phyloP scores from a whole-genome alignment of 2,797 vertebrate genomes.

The Discoglossus pictus region DNA sequence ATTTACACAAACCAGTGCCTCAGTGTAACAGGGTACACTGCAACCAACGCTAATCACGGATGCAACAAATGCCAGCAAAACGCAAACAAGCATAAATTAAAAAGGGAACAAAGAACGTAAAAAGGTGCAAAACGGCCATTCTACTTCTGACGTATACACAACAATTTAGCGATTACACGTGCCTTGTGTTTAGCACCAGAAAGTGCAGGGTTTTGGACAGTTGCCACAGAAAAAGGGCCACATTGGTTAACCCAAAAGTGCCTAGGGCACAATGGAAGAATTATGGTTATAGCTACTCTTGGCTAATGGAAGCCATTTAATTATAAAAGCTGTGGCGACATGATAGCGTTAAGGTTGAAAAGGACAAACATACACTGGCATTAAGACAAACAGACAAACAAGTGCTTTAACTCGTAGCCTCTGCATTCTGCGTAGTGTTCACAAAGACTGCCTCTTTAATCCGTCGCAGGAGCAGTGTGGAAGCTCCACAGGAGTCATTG shows the following conservation, averaged over 20 bases:
- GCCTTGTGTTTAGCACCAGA: constrained; percentile 62
- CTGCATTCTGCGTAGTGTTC: too few relatives aligned
- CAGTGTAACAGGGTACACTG: constrained; percentile 68
- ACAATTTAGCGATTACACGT: constrained; percentile 57
- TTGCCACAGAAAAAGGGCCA: not conserved
- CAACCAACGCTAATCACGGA: constrained; percentile 63
- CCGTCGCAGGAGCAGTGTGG: constrained; percentile 38
- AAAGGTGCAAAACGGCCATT: constrained; percentile 76
- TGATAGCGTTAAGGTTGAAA: constrained; percentile 47
- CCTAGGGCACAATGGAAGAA: constrained; percentile 4
- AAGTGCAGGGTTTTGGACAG: constrained; percentile 59
- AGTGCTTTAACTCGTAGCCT: constrained; percentile 17
- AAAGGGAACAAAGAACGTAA: constrained; percentile 62
- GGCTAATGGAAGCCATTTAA: constrained; percentile 10
- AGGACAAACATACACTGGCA: constrained; percentile 37
- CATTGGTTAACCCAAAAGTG: not conserved
- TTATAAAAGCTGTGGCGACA: constrained; percentile 54
- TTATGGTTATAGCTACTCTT: not conserved
- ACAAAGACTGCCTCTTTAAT: too few relatives aligned
- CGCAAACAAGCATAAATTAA: constrained; percentile 79
- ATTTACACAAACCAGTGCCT: constrained; percentile 92
- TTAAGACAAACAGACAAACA: constrained; percentile 52
- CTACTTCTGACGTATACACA: constrained; percentile 62
- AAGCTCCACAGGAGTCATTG: constrained; percentile 48
- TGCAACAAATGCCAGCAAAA: constrained; percentile 72